Evolutionary conservation across 2,888 invertebrate species (phyloP), one percentile per base, ranked within the genome.

Genomic region (Suillia variegata): DNA sequence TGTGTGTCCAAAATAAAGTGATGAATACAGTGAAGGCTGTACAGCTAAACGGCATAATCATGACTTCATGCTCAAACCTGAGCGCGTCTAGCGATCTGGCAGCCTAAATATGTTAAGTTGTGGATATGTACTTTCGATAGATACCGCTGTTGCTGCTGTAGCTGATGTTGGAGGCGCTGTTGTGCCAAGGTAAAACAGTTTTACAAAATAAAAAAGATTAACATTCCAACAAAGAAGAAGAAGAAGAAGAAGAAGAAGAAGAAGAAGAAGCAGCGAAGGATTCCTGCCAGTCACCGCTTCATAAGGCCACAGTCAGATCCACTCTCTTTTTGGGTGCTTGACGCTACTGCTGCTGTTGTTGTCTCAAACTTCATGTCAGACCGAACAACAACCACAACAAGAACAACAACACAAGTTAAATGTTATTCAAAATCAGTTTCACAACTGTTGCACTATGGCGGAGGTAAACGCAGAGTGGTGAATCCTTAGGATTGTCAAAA

Each of bases 401-500:
- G 33, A 58, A 50, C 58, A 53, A 47, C 58, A 54, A 47, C 12
- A 52, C 34, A 33, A 52, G 21, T 34, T 20, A 52, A 52, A 52
- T 52, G 20, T 34, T 51, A 51, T 51, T 51, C 26, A 17, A 21
- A 52, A 34, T 52, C 52, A 38, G 52, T 52, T 34, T 31, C 34
- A 52, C 52, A 31, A 34, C 52, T 33, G 26, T 24, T n/a, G 6
- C 38, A 13, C 13, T 38, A 13, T 38, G 15, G 6, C 12, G 12
- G 12, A 10, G 38, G 10, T 38, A n/a, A 10, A 38, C 15, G 4
- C 4, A 38, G 21, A 49, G 31, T 69, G 65, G 74, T 69, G 74
- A 72, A 72, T 75, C 72, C 75, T 72, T 74, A 70, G 75, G 70
- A 72, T 75, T 75, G 75, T 74, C 75, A 72, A 71, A 71, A 71